A percentile compares a stretch with the other conserved stretches of the same genome.
Conservation (phyloP, 2,888 invertebrate genomes). For the Ceriagrion tenellum region DNA sequence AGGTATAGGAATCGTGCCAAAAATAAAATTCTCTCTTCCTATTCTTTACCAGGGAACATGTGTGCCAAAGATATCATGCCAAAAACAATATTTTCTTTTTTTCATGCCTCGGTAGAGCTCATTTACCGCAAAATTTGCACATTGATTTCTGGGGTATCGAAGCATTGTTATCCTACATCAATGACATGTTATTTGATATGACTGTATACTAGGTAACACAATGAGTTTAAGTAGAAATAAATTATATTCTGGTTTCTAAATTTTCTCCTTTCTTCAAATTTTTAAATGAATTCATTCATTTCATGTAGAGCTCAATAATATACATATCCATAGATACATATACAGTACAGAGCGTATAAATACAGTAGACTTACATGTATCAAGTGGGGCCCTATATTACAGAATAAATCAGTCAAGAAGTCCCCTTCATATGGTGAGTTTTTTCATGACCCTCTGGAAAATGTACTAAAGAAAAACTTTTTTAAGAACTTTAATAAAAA, state of each 20-base stretch:
- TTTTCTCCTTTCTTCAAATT: not conserved
- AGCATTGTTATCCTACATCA: not conserved
- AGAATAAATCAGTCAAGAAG: no score
- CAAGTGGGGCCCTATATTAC: no score
- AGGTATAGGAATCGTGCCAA: not conserved
- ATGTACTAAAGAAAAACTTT: no score
- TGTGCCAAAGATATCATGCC: constrained; percentile 29
- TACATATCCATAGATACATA: no score
- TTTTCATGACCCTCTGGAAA: no score
- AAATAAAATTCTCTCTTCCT: not conserved
- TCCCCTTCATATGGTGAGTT: no score
- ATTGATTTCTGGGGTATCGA: not conserved
- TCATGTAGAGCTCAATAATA: no score
- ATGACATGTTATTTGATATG: constrained; percentile 34
- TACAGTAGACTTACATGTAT: no score
- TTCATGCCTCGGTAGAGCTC: not conserved
- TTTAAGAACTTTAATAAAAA: no score
- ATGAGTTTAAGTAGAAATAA: constrained; percentile 28
- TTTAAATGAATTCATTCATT: not conserved
- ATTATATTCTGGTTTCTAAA: constrained; percentile 16
- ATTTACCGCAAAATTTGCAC: constrained; percentile 4
- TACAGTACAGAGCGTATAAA: no score
- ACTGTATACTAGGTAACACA: not conserved
- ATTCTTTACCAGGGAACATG: not conserved
- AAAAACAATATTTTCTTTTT: not conserved